These are phyloP conservation scores for Manduca sexta DNA, from an alignment of 1,140 invertebrate genomes.

Conservation along the genomic window DNA sequence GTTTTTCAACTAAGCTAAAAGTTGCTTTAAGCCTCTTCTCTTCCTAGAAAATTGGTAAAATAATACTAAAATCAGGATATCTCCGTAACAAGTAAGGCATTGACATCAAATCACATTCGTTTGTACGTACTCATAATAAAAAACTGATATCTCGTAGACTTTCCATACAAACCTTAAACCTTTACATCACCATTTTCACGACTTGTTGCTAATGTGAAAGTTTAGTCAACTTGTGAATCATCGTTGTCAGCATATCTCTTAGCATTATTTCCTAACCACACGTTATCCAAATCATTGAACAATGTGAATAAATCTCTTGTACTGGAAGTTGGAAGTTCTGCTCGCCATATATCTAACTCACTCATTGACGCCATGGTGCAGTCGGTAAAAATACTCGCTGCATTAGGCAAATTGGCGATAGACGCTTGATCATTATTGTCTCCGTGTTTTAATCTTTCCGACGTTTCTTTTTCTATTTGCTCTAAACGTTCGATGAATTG, in stretches of 20 bases:
- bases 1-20: no score
- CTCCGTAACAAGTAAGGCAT: no score
- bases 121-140: no score
- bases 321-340: neutral
- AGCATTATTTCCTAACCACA: neutral
- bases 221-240: constrained; percentile 6
- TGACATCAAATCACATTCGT: no score
- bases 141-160: no score
- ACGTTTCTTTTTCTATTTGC: constrained; percentile 54
- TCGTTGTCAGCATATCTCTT: constrained; percentile 5
- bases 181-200: no score
- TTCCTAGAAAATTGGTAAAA: no score
- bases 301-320: constrained; percentile 12
- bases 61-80: no score
- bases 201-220: constrained; percentile 4
- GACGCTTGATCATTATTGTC: neutral
- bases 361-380: constrained; percentile 7
- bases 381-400: constrained; percentile 1
- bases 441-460: constrained; percentile 30
- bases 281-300: constrained; percentile 9
- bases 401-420: constrained; percentile 3
- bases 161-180: no score
- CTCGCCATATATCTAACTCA: constrained; percentile 6
- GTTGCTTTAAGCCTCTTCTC: no score
- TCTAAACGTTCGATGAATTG: constrained; percentile 49